Base-by-base conservation (phyloP, 2,888 invertebrate species). In the Lepidocyrtinus sp. region DNA sequence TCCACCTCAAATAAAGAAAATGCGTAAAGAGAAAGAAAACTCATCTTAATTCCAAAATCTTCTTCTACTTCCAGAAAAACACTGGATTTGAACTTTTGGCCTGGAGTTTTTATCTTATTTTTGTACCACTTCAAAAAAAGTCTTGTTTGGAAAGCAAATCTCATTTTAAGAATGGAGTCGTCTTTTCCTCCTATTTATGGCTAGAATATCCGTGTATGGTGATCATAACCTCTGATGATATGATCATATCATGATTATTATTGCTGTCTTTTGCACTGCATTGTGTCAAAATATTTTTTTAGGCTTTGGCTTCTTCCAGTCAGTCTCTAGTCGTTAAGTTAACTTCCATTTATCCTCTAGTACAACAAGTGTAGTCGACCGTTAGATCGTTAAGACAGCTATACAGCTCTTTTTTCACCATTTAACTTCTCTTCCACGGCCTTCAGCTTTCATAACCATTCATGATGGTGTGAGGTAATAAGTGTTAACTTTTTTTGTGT, bases 401-500 rank as follows among this genome's bases (percentile, higher is more conserved):
- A 36, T 5, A 36, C 36, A 36, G 12, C 50, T 50, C 12, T 50
- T 50, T 50, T 50, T 50, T 50, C 50, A 17, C 50, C 50, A 50
- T 50, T 50, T 50, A 50, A 50, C 50, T 50, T 50, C 50, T 50
- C 15, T 12, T 17, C 15, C 36, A 36, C 59, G 22, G 59, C 22
- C 59, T 59, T 59, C 59, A 21, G 21, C n/a, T 59, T 21, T 59
- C 15, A 21, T 59, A 59, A 59, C 21, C 59, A 59, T 59, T 59
- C 21, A 22, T 64, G 22, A 21, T 74, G 74, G 74, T 74, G 74
- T 74, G 74, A 65, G 74, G 26, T 74, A 74, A 65, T 46, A 62
- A 67, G 75, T 80, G 70, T 61, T 74, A 80, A 75, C 75, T 21
- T 21, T n/a, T 21, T 12, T 21, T 69, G 65, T 79, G 68, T 62